phyloP scores from a whole-genome alignment of 1,140 invertebrate genomes.

The Diorhabda elongata region DNA sequence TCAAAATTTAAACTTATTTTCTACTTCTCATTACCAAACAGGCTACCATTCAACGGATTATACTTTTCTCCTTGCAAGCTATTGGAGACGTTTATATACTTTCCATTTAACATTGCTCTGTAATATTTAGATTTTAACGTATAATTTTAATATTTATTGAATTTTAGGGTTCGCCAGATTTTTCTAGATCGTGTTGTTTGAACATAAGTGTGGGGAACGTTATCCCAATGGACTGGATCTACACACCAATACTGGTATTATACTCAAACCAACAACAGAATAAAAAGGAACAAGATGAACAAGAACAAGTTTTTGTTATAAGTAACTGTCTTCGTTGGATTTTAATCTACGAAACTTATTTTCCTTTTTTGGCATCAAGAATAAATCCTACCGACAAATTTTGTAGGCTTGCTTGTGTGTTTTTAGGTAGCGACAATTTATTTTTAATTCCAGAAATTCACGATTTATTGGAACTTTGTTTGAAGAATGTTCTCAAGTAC shows the following conservation, averaged over 20 bases:
- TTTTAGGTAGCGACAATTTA: constrained; percentile 54
- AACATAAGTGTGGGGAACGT: constrained; percentile 49
- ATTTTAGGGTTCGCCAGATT: constrained; percentile 27
- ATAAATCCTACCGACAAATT: constrained; percentile 55
- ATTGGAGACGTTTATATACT: too few relatives aligned
- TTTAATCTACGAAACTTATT: constrained; percentile 56
- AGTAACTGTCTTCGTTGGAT: constrained; percentile 55
- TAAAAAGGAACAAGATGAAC: constrained; percentile 39
- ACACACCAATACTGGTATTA: constrained; percentile 58
- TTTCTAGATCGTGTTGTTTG: constrained; percentile 28
- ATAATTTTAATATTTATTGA: too few relatives aligned
- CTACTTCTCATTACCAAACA: too few relatives aligned
- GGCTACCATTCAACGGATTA: too few relatives aligned
- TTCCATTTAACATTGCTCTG: too few relatives aligned
- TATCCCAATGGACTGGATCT: constrained; percentile 66
- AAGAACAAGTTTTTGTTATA: constrained; percentile 48
- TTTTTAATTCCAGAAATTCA: constrained; percentile 53
- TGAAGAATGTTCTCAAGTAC: constrained; percentile 47
- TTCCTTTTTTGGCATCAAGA: constrained; percentile 50
- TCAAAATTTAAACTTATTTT: too few relatives aligned
- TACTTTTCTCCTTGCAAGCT: too few relatives aligned
- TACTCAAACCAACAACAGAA: constrained; percentile 52
- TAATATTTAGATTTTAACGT: too few relatives aligned
- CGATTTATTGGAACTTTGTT: constrained; percentile 48
- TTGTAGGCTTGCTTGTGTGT: constrained; percentile 55